Evolutionary conservation across 2,888 invertebrate genomes (phyloP).

Genomic region (Rhagonycha fulva): DNA sequence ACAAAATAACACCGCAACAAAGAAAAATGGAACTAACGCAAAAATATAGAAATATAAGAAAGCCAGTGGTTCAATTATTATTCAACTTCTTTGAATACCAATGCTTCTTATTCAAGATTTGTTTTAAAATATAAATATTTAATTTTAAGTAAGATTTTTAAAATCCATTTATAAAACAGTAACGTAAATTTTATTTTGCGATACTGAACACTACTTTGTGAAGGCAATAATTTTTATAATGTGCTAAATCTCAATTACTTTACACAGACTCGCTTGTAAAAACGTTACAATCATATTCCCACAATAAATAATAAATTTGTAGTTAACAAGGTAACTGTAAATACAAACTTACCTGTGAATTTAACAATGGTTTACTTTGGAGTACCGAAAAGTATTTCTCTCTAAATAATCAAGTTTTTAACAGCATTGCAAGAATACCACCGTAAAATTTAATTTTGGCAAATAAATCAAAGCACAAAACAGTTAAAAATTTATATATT

Average conservation of each 20-base stretch:
- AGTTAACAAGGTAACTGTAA: constrained; percentile 2
- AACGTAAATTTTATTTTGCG: not conserved
- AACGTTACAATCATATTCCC: not conserved
- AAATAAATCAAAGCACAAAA: not conserved
- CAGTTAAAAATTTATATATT: not conserved
- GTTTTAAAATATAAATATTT: not conserved
- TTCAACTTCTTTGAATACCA: not conserved
- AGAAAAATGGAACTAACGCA: not conserved
- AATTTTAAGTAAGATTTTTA: not conserved
- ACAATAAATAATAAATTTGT: constrained; percentile 1
- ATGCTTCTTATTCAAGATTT: not conserved
- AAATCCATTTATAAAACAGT: not conserved
- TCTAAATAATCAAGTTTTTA: not conserved
- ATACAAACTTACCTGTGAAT: not conserved
- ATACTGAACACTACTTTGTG: not conserved
- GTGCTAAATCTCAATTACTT: not conserved
- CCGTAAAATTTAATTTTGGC: too few species aligned
- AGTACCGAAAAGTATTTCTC: not conserved
- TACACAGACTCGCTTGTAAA: not conserved
- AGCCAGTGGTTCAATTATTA: not conserved
- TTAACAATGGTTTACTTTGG: not conserved
- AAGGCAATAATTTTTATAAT: not conserved
- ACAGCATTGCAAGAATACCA: too few species aligned
- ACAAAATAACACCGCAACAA: not conserved
- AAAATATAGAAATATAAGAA: not conserved